phyloP scores from a whole-genome alignment of 1,140 invertebrate species.

The Pemphigus obesinymphae region DNA sequence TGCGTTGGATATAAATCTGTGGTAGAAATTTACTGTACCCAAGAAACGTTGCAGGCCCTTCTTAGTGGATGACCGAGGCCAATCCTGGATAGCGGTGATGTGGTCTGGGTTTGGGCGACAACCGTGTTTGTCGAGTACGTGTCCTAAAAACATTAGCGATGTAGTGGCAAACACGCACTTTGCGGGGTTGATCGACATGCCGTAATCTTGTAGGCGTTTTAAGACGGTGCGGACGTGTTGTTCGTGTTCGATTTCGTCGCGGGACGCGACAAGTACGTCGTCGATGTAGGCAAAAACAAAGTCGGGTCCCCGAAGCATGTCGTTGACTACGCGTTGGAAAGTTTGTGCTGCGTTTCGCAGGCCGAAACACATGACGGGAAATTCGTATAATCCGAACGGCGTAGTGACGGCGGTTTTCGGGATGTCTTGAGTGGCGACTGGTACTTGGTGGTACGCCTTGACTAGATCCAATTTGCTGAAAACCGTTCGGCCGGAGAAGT shows the following conservation, averaged over 20 bases:
- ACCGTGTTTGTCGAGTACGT: constrained; percentile 47
- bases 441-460: no score
- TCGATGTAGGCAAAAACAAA: constrained; percentile 40
- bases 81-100: constrained; percentile 48
- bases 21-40: constrained; percentile 38
- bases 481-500: constrained; percentile 46
- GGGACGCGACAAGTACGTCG: constrained; percentile 46
- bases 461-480: not conserved
- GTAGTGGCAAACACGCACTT: constrained; percentile 48
- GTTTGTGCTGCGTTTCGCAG: no score
- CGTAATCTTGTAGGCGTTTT: constrained; percentile 44
- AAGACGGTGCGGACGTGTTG: constrained; percentile 45
- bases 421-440: no score
- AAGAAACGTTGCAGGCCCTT: constrained; percentile 3
- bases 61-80: constrained; percentile 43
- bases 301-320: no score
- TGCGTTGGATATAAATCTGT: constrained; percentile 41
- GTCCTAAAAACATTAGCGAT: constrained; percentile 49
- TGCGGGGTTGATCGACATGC: constrained; percentile 46
- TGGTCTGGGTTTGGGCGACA: constrained; percentile 49
- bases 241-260: constrained; percentile 43
- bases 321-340: no score
- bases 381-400: no score
- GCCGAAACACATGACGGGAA: no score
- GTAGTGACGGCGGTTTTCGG: no score